These are phyloP conservation scores for Tolypeutes matacus DNA, from an alignment of 2,797 vertebrate species.

Conservation along the genomic window DNA sequence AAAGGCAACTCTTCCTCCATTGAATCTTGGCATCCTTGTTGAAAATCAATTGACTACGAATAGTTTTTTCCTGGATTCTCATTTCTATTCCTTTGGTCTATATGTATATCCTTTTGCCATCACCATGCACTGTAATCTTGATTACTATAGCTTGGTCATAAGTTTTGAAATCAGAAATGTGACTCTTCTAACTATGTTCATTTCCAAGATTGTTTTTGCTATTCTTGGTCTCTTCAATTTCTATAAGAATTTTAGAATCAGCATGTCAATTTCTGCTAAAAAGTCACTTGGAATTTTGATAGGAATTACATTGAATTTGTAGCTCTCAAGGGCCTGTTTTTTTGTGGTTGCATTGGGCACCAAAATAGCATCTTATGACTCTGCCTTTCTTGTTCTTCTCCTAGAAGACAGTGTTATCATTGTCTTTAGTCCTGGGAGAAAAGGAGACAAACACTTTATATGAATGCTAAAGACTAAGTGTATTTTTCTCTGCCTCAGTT, in stretches of 20 bases:
- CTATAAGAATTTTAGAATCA: slow-evolving; percentile 43
- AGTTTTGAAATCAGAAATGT: slow-evolving; percentile 10
- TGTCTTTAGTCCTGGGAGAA: slow-evolving; percentile 23
- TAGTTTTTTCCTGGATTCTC: not conserved
- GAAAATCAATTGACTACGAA: slow-evolving; percentile 38
- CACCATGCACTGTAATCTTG: not conserved
- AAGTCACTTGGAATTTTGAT: not conserved
- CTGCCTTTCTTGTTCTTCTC: slow-evolving; percentile 44
- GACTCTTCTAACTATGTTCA: slow-evolving; percentile 7
- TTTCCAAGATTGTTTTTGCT: slow-evolving; percentile 24
- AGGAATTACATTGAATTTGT: too few relatives aligned
- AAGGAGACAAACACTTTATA: not conserved
- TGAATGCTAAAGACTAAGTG: not conserved
- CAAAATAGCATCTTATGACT: slow-evolving; percentile 14
- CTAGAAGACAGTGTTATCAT: not conserved
- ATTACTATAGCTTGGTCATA: slow-evolving; percentile 44
- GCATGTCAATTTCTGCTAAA: slow-evolving; percentile 23
- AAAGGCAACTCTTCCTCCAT: slow-evolving; percentile 15
- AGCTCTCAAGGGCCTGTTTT: not conserved
- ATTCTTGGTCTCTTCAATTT: slow-evolving; percentile 32
- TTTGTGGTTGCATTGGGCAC: not conserved
- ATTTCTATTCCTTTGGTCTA: not conserved
- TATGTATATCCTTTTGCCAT: slow-evolving; percentile 16
- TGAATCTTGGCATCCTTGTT: not conserved
- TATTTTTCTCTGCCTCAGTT: not conserved